phyloP scores from a whole-genome alignment of 1,140 invertebrate genomes.

The Pararge aegeria region DNA sequence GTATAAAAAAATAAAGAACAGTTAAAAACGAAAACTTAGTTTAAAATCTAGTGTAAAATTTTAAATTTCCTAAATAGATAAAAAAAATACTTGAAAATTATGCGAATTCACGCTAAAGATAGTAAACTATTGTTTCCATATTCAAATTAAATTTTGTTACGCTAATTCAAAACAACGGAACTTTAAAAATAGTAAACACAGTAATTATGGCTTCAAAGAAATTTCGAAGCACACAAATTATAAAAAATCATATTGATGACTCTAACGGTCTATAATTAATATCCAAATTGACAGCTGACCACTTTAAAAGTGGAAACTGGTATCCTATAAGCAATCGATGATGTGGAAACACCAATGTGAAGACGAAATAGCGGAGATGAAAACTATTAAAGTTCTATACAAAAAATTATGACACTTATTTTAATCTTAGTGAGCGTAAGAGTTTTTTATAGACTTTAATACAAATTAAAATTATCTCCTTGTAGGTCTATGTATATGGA shows the following conservation, averaged over 20 bases:
- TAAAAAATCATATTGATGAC: conserved; percentile 17
- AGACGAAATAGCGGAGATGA: conserved; percentile 15
- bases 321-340: conserved; percentile 8
- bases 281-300: conserved; percentile 23
- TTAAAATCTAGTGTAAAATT: too few relatives aligned
- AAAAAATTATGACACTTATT: background rate
- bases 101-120: background rate
- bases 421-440: too few relatives aligned
- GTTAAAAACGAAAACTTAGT: too few relatives aligned
- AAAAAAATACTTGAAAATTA: too few relatives aligned
- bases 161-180: background rate
- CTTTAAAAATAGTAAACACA: background rate
- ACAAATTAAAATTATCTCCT: too few relatives aligned
- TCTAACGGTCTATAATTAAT: conserved; percentile 29
- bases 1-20: too few relatives aligned
- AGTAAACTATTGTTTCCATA: background rate
- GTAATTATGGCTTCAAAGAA: conserved; percentile 4
- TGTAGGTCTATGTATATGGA: too few relatives aligned
- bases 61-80: too few relatives aligned
- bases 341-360: conserved; percentile 18
- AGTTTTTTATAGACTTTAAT: too few relatives aligned
- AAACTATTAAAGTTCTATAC: background rate
- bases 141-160: background rate
- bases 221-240: conserved; percentile 11
- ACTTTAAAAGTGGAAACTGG: conserved; percentile 25